A percentile compares a stretch with the other conserved stretches of the same genome.
These are phyloP conservation scores for Cherax destructor DNA, from an alignment of 1,140 invertebrate genomes.

Conservation along the genomic window DNA sequence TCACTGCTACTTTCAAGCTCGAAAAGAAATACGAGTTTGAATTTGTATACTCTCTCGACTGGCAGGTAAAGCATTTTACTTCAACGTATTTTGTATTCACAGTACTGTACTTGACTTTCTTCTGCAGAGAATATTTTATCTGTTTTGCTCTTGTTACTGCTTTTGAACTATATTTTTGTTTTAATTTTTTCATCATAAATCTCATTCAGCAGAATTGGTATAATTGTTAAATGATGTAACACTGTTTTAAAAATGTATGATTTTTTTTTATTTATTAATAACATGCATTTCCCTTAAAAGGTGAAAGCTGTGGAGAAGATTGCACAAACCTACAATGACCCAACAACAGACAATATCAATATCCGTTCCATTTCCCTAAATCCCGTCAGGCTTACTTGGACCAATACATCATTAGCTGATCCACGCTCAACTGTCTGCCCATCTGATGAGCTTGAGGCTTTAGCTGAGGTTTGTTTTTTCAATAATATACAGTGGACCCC, in stretches of 20 bases:
- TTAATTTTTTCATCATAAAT: too few species aligned
- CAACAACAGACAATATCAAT: conserved; percentile 48
- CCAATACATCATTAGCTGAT: conserved; percentile 85
- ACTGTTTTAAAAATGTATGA: too few species aligned
- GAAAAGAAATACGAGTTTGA: conserved; percentile 83
- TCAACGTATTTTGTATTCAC: too few species aligned
- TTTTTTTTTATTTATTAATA: too few species aligned
- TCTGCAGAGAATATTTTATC: too few species aligned
- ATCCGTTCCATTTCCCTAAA: conserved; percentile 59
- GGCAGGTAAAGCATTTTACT: conserved; percentile 76
- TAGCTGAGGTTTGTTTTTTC: conserved; percentile 79
- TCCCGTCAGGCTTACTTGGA: conserved; percentile 81
- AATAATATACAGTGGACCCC: too few species aligned
- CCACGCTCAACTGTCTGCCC: conserved; percentile 85
- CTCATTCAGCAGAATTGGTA: too few species aligned
- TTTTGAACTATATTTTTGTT: too few species aligned
- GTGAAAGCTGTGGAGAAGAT: conserved; percentile 65
- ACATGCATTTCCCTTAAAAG: background rate
- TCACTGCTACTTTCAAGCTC: conserved; percentile 82
- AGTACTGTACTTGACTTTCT: too few species aligned
- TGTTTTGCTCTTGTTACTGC: too few species aligned
- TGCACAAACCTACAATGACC: conserved; percentile 49
- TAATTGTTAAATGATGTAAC: too few species aligned
- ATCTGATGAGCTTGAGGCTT: conserved; percentile 81
- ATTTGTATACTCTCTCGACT: conserved; percentile 83